These are phyloP conservation scores for Chrysogorgia sp. DNA, from an alignment of 92 coral and sea anemone species.

Conservation along the genomic window DNA sequence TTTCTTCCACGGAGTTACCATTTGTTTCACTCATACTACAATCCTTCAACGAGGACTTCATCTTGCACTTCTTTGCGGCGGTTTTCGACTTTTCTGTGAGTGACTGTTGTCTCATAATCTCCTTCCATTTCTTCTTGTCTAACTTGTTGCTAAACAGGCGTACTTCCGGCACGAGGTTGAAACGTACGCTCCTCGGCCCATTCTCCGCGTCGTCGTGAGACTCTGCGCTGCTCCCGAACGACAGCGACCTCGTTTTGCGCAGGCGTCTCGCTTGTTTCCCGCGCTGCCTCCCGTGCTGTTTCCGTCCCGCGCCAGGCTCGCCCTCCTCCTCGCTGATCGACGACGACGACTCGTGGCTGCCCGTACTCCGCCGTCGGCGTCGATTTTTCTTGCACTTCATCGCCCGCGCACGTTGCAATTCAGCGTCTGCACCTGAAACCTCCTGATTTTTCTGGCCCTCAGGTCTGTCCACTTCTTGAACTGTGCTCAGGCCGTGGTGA, in stretches of 20 bases:
- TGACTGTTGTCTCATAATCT: slow-evolving; percentile 61
- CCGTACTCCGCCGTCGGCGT: slow-evolving; percentile 45
- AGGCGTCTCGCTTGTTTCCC: slow-evolving; percentile 34
- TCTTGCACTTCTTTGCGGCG: neutral
- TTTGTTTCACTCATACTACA: neutral
- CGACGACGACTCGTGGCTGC: slow-evolving; percentile 57
- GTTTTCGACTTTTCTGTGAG: slow-evolving; percentile 1
- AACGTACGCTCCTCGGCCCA: slow-evolving; percentile 76
- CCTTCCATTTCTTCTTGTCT: slow-evolving; percentile 85
- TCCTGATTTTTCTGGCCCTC: neutral
- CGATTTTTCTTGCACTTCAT: slow-evolving; percentile 56
- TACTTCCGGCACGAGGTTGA: slow-evolving; percentile 87
- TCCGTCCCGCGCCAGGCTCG: slow-evolving; percentile 6
- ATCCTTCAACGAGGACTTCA: slow-evolving; percentile 30
- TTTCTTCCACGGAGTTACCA: neutral
- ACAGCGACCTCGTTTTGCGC: slow-evolving; percentile 33
- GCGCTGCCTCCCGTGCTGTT: slow-evolving; percentile 19
- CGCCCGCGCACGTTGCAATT: slow-evolving; percentile 45
- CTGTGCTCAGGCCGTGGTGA: slow-evolving; percentile 22
- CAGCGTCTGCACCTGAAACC: slow-evolving; percentile 26
- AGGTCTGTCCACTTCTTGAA: slow-evolving; percentile 24
- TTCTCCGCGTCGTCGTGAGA: slow-evolving; percentile 29
- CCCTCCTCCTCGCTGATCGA: slow-evolving; percentile 40
- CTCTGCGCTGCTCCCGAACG: slow-evolving; percentile 43
- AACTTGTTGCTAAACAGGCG: slow-evolving; percentile 94